Evolutionary conservation across 92 coral and sea anemone genomes (phyloP).

Genomic region (Epizoanthus stellaris): DNA sequence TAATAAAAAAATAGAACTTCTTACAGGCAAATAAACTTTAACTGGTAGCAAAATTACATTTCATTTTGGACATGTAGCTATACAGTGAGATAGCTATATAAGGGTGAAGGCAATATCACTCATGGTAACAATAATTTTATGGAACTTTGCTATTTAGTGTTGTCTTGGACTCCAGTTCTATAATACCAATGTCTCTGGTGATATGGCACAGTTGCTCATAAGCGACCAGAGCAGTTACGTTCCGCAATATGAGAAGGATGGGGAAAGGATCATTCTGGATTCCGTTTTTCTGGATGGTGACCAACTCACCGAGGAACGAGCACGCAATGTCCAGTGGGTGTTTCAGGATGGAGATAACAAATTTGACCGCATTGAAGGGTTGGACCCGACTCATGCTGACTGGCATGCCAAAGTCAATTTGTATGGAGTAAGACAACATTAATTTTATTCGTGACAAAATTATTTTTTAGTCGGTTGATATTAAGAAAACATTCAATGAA

Average conservation of each 20-base stretch:
- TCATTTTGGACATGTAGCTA: too few species aligned
- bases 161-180: slow-evolving; percentile 15
- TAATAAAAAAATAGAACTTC: too few species aligned
- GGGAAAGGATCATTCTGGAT: background rate
- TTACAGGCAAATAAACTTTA: too few species aligned
- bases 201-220: background rate
- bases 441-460: background rate
- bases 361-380: background rate
- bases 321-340: slow-evolving; percentile 6
- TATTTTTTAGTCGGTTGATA: too few species aligned
- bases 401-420: slow-evolving; percentile 18
- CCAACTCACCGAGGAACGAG: slow-evolving; percentile 7
- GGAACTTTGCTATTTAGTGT: background rate
- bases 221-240: background rate
- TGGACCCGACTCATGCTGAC: slow-evolving; percentile 12
- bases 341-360: background rate
- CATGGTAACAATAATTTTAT: too few species aligned
- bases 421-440: background rate
- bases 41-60: too few species aligned
- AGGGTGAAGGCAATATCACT: too few species aligned
- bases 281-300: slow-evolving; percentile 9
- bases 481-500: too few species aligned
- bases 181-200: slow-evolving; percentile 4
- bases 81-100: too few species aligned
- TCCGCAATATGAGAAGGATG: background rate